Conservation (phyloP, 2,797 vertebrate genomes). For the Nyctalus aviator region DNA sequence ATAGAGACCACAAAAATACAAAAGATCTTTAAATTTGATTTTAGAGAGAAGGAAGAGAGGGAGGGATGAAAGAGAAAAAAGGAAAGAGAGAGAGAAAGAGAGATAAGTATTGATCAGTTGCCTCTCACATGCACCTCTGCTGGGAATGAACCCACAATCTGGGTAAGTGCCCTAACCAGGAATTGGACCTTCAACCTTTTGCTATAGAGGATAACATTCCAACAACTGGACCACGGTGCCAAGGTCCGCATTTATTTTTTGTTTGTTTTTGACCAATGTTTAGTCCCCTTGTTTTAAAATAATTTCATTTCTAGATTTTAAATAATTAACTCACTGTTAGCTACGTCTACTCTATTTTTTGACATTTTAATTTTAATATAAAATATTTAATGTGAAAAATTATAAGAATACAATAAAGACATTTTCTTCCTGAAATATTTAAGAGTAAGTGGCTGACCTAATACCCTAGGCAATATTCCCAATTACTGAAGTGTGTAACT, state of each 20-base stretch:
- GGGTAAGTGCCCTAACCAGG: neutral
- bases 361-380: neutral
- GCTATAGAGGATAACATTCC: neutral
- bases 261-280: neutral
- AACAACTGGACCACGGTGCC: neutral
- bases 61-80: no score
- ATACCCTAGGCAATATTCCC: neutral
- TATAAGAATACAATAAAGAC: neutral
- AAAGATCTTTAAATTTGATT: neutral
- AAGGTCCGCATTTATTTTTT: neutral
- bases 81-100: neutral
- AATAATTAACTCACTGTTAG: neutral
- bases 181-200: neutral
- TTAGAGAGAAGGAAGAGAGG: neutral
- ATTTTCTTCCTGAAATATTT: neutral
- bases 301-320: neutral
- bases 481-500: neutral
- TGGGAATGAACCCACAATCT: neutral
- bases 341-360: neutral
- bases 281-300: neutral
- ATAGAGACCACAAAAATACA: no score
- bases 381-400: slow-evolving; percentile 26
- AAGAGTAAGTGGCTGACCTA: neutral
- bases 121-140: no score
- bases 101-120: neutral